Base-by-base conservation (phyloP, 2,888 invertebrate genomes). In the Leptopilina syphax region DNA sequence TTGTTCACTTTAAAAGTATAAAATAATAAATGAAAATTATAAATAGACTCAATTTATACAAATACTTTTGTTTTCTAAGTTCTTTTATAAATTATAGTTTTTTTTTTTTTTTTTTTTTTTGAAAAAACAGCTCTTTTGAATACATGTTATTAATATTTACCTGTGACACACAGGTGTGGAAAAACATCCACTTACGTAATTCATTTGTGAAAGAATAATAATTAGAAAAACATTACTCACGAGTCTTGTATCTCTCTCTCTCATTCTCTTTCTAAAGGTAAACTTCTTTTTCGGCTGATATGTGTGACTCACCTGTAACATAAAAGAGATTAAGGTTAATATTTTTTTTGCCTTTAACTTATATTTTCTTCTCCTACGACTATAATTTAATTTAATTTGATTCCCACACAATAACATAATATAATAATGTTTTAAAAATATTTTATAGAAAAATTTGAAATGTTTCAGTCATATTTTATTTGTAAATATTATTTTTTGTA, bases 281-380 rank as follows among this genome's bases (percentile, higher is more conserved):
- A 12, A 27, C 54, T 9, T 57, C 54, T 57, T 34, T 73, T 73
- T 24, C n/a, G 3, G 13, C 24, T 50, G 4, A 57, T 13, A 73
- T 9, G 50, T 50, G 50, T 54, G 70, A 73, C 70, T 57, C 70
- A 73, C 70, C 70, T 73, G 70, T 54, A 73, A 73, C 70, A 73
- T 10, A 57, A 73, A 44, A 34, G 34, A 50, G 8, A 73, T 70
- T 13, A 24, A 27, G 13, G 8, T 73, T 73, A 73, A 13, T 54
- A 1, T 65, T 65, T 65, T 34, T 65, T 65, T 50, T 47, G 7
- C 3, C 9, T 50, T 50, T 50, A 50, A 44, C 2, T 34, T 34
- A 34, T 34, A 34, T 34, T 34, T 34, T 34, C 34, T 34, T 34
- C 34, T 34, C 34, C 4, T 34, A 34, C 34, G 0, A 34, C 34